Evolutionary conservation across 2,113 vertebrate species (phyloP), one percentile per base, ranked within the genome.

Genomic region (Forbesichthys papilliferus): DNA sequence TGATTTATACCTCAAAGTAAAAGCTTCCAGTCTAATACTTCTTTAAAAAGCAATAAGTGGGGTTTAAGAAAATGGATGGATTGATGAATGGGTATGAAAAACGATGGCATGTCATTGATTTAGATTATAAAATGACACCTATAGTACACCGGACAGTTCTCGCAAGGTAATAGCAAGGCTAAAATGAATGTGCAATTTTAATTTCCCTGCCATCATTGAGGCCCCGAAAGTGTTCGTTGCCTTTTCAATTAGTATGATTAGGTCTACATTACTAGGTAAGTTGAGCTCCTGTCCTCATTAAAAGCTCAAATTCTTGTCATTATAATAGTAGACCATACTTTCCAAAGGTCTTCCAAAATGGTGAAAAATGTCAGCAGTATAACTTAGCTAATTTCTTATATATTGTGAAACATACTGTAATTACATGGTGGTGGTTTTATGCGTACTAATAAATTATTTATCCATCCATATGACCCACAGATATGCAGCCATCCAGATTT

Each of bases 271-370:
- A 59, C 57, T 18, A 67, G 59, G 49, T 14, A 61, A 61, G 56
- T 14, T 47, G 18, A 55, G 33, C 54, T 47, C 42, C 34, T 71
- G 63, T 47, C 9, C 59, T 69, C 65, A 68, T 71, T 71, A 52
- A 27, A 64, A 74, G 80, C n/a, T 42, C 61, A 3, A 69, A 78
- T 75, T 69, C 55, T 59, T 49, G 72, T 65, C 46, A n/a, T 58
- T 7, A 55, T 55, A 46, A 61, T 20, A 51, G 34, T 48, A 47
- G 47, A 69, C 49, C 62, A 11, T 14, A 71, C 62, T 77, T 68
- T 3, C 12, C 33, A 33, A 69, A 66, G 57, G 65, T 27, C 59
- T 61, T 42, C 3, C 16, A 8, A 47, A 63, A 47, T 34, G 46
- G 27, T 52, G 55, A 71, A 53, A 52, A 64, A 66, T 64, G 52